Evolutionary conservation across 2,113 vertebrate genomes (phyloP), one percentile per base, ranked within the genome.

Genomic region (Hippocampus guttulatus): DNA sequence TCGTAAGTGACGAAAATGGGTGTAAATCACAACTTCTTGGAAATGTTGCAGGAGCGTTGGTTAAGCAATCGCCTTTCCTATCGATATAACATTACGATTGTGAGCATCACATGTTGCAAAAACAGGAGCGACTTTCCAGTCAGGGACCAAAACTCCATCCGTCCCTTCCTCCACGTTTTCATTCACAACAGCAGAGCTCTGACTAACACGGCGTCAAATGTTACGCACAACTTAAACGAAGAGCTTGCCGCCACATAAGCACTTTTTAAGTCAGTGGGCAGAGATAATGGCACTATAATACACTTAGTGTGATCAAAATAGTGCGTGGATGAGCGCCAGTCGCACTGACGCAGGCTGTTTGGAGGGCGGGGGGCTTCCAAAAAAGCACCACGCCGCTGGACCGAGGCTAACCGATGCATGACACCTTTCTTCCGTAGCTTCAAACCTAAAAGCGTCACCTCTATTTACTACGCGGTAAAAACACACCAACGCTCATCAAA

Each of bases 161-260:
- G 55, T 73, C 73, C 79, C 70, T 10, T 69, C 54, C 66, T 33
- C 67, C 64, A 54, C 54, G 18, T 63, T 63, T 66, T 73, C 82
- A 82, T 87, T 90, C 84, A 88, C 70, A 86, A 69, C 87, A 84
- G 84, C 76, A 61, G 76, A 79, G 52, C 40, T 75, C 68, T 72
- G 12, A 14, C 33, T 43, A 73, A 61, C 70, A 43, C 80, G 71
- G 80, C 69, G 73, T 68, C 79, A 77, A 80, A 79, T 3, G 14
- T 79, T 40, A 45, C 69, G 21, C 58, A 38, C 8, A 62, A 27
- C 51, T 20, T 38, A 66, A 12, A 54, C 64, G 5, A 45, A 8
- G 54, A 12, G 0, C 30, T 52, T 14, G 2, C 21, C 10, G 54
- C 15, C 45, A 25, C 25, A 21, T 41, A 21, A 5, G 15, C n/a